These are phyloP conservation scores for Drosophila rellima DNA, from an alignment of 2,888 invertebrate species.

Conservation along the genomic window DNA sequence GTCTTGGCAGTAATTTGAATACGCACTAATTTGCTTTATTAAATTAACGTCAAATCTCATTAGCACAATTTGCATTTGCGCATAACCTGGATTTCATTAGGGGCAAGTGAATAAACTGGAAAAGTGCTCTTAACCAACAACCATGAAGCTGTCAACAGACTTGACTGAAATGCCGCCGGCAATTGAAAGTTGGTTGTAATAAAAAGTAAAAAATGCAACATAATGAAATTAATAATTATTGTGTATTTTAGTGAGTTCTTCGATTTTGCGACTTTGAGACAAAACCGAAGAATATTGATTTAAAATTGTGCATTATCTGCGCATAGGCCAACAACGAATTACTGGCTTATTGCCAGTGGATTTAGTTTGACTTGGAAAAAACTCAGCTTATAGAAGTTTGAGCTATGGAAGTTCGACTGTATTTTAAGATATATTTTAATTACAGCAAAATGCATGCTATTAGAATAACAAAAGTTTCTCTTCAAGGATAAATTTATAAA, in stretches of 20 bases:
- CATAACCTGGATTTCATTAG: conserved; percentile 34
- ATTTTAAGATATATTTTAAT: too few species aligned
- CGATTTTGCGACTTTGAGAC: not conserved
- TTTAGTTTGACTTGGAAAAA: too few species aligned
- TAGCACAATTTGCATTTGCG: conserved; percentile 50
- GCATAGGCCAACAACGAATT: too few species aligned
- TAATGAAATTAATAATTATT: too few species aligned
- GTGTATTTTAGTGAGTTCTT: not conserved
- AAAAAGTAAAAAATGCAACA: not conserved
- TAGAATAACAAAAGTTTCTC: too few species aligned
- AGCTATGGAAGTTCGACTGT: too few species aligned
- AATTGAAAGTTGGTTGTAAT: not conserved
- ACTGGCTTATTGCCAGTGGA: too few species aligned
- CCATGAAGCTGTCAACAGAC: conserved; percentile 30
- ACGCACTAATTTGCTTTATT: conserved; percentile 50
- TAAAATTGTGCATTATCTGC: too few species aligned
- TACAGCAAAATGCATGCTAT: too few species aligned
- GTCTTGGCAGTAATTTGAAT: conserved; percentile 49
- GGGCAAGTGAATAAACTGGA: not conserved
- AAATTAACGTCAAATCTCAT: conserved; percentile 36
- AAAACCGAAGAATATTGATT: too few species aligned
- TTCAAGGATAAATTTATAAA: too few species aligned
- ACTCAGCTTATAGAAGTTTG: too few species aligned
- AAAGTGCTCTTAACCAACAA: conserved; percentile 12
- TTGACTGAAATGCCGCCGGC: conserved; percentile 31